Conservation (phyloP, 1,140 invertebrate genomes). For the Chrysopa pallens region DNA sequence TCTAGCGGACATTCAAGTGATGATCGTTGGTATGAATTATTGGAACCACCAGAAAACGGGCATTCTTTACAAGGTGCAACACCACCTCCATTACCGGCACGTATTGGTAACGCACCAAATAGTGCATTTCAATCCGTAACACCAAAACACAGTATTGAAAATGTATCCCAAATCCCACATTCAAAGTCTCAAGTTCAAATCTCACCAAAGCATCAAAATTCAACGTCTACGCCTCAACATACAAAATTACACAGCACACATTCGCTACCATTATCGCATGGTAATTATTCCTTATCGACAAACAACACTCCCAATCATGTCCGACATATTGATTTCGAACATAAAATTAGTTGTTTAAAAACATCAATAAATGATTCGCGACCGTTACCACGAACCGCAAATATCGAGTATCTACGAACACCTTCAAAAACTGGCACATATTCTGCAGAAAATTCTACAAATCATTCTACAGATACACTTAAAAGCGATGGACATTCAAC, state of each 20-base stretch:
- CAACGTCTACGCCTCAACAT: constrained; percentile 13
- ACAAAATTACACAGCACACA: constrained; percentile 23
- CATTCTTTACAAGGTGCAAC: constrained; percentile 10
- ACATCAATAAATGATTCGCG: constrained; percentile 27
- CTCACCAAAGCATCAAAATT: constrained; percentile 10
- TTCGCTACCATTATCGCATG: constrained; percentile 23
- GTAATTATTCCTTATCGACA: constrained; percentile 19
- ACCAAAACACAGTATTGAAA: constrained; percentile 12
- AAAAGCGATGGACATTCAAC: constrained; percentile 31
- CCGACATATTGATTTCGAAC: constrained; percentile 15
- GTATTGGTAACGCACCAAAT: constrained; percentile 3
- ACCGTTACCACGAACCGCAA: constrained; percentile 9
- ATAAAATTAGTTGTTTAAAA: constrained; percentile 30
- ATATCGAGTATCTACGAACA: constrained; percentile 10
- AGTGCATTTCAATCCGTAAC: constrained; percentile 6
- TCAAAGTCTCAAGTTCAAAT: background rate
- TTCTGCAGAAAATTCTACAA: constrained; percentile 20
- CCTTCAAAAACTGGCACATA: constrained; percentile 11
- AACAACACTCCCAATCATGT: constrained; percentile 1
- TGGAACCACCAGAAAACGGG: constrained; percentile 2
- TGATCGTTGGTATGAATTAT: constrained; percentile 38
- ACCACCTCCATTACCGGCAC: constrained; percentile 10
- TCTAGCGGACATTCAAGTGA: constrained; percentile 47
- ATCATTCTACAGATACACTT: constrained; percentile 20
- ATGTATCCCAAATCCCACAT: background rate